These are phyloP conservation scores for Ptychodera flava DNA, from an alignment of 35 echinoderm and acorn worm genomes.

Conservation along the genomic window DNA sequence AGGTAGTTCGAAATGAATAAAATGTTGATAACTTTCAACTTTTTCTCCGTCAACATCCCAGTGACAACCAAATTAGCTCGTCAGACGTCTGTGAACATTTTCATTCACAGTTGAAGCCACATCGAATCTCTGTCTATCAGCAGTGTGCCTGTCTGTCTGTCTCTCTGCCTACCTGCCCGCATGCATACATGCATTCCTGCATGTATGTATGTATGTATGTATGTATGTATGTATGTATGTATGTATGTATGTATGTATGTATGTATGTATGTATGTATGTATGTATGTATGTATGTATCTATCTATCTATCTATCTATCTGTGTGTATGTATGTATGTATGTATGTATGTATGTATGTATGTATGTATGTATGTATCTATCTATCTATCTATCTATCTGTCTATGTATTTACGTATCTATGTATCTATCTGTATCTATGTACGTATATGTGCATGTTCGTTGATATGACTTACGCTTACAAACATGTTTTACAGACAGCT, in stretches of 20 bases:
- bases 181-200: neutral
- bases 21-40: neutral
- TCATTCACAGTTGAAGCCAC: neutral
- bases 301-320: neutral
- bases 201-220: neutral
- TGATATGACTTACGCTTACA: too few relatives aligned
- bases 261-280: neutral
- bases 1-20: too few relatives aligned
- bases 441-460: neutral
- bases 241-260: neutral
- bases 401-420: neutral
- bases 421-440: neutral
- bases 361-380: neutral
- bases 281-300: neutral
- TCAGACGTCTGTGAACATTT: neutral
- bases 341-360: neutral
- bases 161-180: too few relatives aligned
- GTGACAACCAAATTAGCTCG: neutral
- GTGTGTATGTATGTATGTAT: neutral
- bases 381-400: neutral
- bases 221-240: neutral
- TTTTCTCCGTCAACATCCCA: too few relatives aligned
- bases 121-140: neutral
- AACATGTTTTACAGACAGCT: neutral
- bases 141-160: too few relatives aligned